phyloP scores from a whole-genome alignment of 2,888 invertebrate genomes.

The Cheilosia urbana region DNA sequence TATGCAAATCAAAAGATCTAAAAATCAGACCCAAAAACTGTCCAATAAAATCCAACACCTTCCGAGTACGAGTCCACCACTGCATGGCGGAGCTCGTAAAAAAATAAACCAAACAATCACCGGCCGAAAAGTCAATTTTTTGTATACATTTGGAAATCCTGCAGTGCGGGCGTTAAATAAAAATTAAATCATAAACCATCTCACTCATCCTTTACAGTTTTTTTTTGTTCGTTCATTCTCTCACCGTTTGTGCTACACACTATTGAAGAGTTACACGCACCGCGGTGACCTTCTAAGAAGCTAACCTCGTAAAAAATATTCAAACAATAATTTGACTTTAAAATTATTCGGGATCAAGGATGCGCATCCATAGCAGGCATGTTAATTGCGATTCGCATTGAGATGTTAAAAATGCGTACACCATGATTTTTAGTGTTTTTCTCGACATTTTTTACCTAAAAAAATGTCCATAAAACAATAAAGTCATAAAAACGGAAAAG shows the following conservation, averaged over 20 bases:
- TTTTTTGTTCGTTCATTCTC: background rate
- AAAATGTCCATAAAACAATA: slow-evolving; percentile 66
- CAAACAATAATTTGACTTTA: slow-evolving; percentile 60
- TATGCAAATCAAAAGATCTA: slow-evolving; percentile 29
- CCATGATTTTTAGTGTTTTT: slow-evolving; percentile 42
- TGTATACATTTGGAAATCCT: slow-evolving; percentile 40
- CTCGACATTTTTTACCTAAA: slow-evolving; percentile 30
- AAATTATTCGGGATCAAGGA: slow-evolving; percentile 71
- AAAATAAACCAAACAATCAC: slow-evolving; percentile 32
- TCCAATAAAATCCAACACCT: slow-evolving; percentile 18
- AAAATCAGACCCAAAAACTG: background rate
- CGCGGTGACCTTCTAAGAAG: slow-evolving; percentile 68
- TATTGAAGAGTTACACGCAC: slow-evolving; percentile 69
- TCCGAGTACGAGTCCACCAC: background rate
- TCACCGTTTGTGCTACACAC: slow-evolving; percentile 17
- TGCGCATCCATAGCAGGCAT: slow-evolving; percentile 44
- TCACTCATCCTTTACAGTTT: slow-evolving; percentile 60
- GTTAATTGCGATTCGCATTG: slow-evolving; percentile 75
- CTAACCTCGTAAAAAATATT: slow-evolving; percentile 55
- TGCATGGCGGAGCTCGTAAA: slow-evolving; percentile 4
- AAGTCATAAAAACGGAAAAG: slow-evolving; percentile 62
- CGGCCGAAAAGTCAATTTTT: slow-evolving; percentile 35
- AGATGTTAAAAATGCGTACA: slow-evolving; percentile 65
- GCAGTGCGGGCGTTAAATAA: slow-evolving; percentile 58
- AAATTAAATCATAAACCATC: slow-evolving; percentile 70